Evolutionary conservation across 2,797 vertebrate species (phyloP), one percentile per base, ranked within the genome.

Genomic region (Poeciliopsis infans): DNA sequence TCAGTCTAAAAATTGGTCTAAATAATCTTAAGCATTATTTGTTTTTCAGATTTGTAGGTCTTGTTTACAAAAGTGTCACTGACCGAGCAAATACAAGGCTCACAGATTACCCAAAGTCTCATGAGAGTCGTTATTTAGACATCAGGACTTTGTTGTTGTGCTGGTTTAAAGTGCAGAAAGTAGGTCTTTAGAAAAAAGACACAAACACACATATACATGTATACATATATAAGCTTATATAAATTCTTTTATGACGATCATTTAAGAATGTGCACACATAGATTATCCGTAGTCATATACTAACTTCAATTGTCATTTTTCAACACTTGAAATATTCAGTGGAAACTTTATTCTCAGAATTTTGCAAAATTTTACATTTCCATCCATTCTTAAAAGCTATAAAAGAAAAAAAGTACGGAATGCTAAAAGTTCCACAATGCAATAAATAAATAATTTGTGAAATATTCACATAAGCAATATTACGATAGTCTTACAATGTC

Each of bases 1-100:
- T 92, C 89, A 91, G 79, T 87, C 86, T 87, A 80, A 84, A 92
- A 88, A 94, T 85, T 82, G 78, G 87, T 92, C 82, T 85, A 80
- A 92, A 86, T 87, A 93, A 88, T 85, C 68, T 86, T 47, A 78
- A 74, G 73, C 59, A 82, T 84, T 76, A 77, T 87, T 90, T 83
- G 51, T 82, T 73, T 84, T 88, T 84, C 57, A 80, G 80, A 88
- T 88, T 87, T 89, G 76, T 72, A 25, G 74, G 55, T 84, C 51
- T 68, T 79, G 18, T 81, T 72, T 75, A 73, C 33, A 77, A 55
- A 23, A 71, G 45, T 68, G 33, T 70, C 72, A 68, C 53, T 84
- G 82, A 84, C 61, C 20, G 51, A 78, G 78, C 64, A 77, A 78
- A 78, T 49, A n/a, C 28, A 74, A 57, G 43, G 41, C 20, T 18